Percentiles rank a stretch among this genome's conserved stretches.
These are phyloP conservation scores for Rhamphomyia laevipes DNA, from an alignment of 2,888 invertebrate species.

Conservation along the genomic window DNA sequence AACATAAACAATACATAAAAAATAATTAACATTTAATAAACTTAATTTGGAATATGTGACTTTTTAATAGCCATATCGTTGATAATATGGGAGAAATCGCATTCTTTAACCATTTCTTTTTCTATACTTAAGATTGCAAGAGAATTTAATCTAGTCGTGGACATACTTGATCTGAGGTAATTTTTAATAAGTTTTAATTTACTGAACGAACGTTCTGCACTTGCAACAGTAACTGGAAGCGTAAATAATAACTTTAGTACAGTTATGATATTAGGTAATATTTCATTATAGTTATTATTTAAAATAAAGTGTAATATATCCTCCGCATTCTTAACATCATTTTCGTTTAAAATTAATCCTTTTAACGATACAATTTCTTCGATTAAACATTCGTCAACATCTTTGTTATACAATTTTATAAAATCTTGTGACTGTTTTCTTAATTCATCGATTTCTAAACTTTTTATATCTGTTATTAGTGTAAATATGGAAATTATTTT, in stretches of 20 bases:
- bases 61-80: neutral
- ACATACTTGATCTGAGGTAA: neutral
- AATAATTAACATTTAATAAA: too few relatives aligned
- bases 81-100: neutral
- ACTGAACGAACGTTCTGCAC: neutral
- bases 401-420: too few relatives aligned
- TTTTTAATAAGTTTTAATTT: neutral
- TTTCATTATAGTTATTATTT: neutral
- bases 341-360: too few relatives aligned
- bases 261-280: neutral
- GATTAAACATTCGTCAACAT: too few relatives aligned
- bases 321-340: neutral
- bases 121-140: neutral
- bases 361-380: too few relatives aligned
- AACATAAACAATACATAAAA: too few relatives aligned
- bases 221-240: neutral
- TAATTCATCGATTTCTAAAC: too few relatives aligned
- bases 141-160: neutral
- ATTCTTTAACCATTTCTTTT: neutral
- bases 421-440: too few relatives aligned
- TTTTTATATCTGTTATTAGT: too few relatives aligned
- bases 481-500: too few relatives aligned
- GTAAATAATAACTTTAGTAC: neutral
- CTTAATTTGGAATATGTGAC: neutral
- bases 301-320: neutral